These are phyloP conservation scores for Netelia virgata DNA, from an alignment of 2,888 invertebrate species.

Conservation along the genomic window DNA sequence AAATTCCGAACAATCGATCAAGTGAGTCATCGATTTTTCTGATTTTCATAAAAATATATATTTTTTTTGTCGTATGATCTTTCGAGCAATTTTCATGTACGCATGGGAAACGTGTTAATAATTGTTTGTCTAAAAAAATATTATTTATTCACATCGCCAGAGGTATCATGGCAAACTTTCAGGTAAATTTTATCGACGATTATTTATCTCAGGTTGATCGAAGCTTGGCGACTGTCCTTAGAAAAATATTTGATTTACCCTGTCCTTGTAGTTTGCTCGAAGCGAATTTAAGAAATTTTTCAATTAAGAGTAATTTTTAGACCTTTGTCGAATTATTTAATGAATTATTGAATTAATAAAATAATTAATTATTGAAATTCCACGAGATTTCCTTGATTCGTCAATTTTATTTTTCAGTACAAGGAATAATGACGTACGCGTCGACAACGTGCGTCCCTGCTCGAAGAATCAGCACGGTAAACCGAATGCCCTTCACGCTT, in stretches of 20 bases:
- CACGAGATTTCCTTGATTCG: neutral
- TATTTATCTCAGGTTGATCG: constrained; percentile 9
- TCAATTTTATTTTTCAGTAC: constrained; percentile 76
- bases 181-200: constrained; percentile 77
- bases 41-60: neutral
- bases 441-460: constrained; percentile 74
- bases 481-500: constrained; percentile 72
- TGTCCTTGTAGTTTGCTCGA: neutral
- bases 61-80: neutral
- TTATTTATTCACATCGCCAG: constrained; percentile 74
- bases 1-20: constrained; percentile 73
- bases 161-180: constrained; percentile 84
- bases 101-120: neutral
- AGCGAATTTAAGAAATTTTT: too few relatives aligned
- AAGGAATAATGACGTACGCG: constrained; percentile 82
- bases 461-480: constrained; percentile 66
- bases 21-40: constrained; percentile 69
- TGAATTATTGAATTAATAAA: too few relatives aligned
- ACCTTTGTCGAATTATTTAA: too few relatives aligned
- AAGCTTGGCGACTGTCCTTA: neutral
- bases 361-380: too few relatives aligned
- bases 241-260: constrained; percentile 6
- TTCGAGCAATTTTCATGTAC: neutral
- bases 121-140: constrained; percentile 16
- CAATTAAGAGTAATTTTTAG: too few relatives aligned